These are phyloP conservation scores for Phyllostomus discolor DNA, from an alignment of 2,113 vertebrate species.

Conservation along the genomic window DNA sequence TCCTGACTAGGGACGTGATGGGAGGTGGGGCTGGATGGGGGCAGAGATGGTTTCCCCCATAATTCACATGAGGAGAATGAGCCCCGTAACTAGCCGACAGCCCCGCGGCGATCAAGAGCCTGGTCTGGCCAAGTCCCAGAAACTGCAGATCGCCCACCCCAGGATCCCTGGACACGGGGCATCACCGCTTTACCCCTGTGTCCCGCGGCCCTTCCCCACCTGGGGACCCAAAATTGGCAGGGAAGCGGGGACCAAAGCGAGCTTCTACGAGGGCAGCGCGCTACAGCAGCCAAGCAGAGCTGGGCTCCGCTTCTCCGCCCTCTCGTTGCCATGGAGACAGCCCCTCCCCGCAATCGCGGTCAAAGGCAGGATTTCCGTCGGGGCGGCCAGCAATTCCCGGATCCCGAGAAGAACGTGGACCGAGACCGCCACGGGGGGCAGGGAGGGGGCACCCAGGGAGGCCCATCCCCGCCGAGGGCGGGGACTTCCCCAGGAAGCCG, in stretches of 20 bases:
- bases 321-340: slow-evolving; percentile 46
- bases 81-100: neutral
- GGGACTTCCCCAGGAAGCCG: slow-evolving; percentile 62
- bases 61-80: neutral
- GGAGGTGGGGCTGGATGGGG: too few relatives aligned
- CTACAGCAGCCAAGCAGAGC: neutral
- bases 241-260: neutral
- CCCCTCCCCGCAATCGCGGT: slow-evolving; percentile 34
- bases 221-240: neutral
- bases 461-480: slow-evolving; percentile 11
- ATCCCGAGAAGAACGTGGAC: slow-evolving; percentile 21
- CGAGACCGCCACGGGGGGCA: neutral
- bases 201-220: neutral
- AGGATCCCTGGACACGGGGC: neutral
- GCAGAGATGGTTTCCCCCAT: neutral
- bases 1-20: too few relatives aligned
- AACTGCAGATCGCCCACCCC: neutral
- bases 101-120: neutral
- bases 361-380: slow-evolving; percentile 74
- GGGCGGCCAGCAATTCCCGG: slow-evolving; percentile 67
- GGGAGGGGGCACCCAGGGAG: slow-evolving; percentile 8
- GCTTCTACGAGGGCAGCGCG: neutral
- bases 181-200: neutral
- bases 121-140: neutral
- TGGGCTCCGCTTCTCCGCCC: neutral